Conservation (phyloP, 1,140 invertebrate genomes). For the Belonocnema kinseyi region DNA sequence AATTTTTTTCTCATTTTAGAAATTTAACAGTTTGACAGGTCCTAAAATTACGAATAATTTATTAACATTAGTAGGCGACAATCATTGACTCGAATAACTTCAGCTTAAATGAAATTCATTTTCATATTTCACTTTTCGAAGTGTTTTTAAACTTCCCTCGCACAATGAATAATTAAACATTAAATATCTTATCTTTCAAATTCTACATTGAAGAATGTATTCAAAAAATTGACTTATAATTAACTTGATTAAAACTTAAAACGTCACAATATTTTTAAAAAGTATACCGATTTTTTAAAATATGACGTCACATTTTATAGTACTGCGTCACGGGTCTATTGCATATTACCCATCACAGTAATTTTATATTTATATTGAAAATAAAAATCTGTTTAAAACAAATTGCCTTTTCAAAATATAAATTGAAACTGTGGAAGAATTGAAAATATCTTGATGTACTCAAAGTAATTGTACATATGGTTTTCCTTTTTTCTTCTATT, state of each 20-base stretch:
- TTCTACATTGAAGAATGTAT: neutral
- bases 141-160: neutral
- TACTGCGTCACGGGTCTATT: conserved; percentile 7
- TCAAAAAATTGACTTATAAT: neutral
- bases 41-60: neutral
- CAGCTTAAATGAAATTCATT: neutral
- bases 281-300: neutral
- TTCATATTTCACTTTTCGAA: too few relatives aligned
- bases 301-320: neutral
- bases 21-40: neutral
- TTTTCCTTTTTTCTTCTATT: too few relatives aligned
- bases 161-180: neutral
- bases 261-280: neutral
- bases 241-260: neutral
- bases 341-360: conserved; percentile 10
- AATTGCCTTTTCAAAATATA: neutral
- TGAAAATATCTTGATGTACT: too few relatives aligned
- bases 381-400: neutral
- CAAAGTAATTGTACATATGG: too few relatives aligned
- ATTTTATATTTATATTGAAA: neutral
- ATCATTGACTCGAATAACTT: neutral
- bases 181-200: neutral
- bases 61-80: neutral
- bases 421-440: neutral
- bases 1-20: too few relatives aligned